Conservation (phyloP, 2,797 vertebrate genomes). For the Oreochromis grahami region DNA sequence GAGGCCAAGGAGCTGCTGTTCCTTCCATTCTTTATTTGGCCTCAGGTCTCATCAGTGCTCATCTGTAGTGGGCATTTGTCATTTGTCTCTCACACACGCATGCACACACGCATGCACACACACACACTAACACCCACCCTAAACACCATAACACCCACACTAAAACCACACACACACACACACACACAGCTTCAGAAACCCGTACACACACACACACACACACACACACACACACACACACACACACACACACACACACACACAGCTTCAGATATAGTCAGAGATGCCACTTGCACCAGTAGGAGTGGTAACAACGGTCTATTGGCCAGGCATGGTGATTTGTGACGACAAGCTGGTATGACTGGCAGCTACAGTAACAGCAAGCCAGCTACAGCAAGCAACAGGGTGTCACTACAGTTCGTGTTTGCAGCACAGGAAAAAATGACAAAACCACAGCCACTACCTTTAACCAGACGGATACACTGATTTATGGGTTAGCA, state of each 20-base stretch:
- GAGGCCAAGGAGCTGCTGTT: constrained; percentile 70
- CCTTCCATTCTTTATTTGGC: constrained; percentile 63
- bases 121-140: too few species aligned
- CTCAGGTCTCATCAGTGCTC: constrained; percentile 80
- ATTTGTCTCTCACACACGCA: constrained; percentile 72
- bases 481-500: neutral
- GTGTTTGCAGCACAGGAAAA: neutral
- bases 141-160: too few species aligned
- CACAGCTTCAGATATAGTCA: constrained; percentile 68
- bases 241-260: constrained; percentile 30
- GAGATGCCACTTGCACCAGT: constrained; percentile 85
- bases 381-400: constrained; percentile 79
- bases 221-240: constrained; percentile 65
- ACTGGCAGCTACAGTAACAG: constrained; percentile 83
- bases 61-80: constrained; percentile 79
- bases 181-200: too few species aligned
- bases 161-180: too few species aligned
- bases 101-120: too few species aligned
- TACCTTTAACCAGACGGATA: neutral
- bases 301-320: constrained; percentile 74
- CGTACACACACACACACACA: too few species aligned
- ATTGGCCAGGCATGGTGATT: constrained; percentile 63
- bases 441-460: neutral
- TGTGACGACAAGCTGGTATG: constrained; percentile 50
- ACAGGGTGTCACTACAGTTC: constrained; percentile 63